Percentiles rank a stretch among this genome's conserved stretches.
These are phyloP conservation scores for Acrocephalus kingi DNA, from an alignment of 2,113 vertebrate species.

Conservation along the genomic window DNA sequence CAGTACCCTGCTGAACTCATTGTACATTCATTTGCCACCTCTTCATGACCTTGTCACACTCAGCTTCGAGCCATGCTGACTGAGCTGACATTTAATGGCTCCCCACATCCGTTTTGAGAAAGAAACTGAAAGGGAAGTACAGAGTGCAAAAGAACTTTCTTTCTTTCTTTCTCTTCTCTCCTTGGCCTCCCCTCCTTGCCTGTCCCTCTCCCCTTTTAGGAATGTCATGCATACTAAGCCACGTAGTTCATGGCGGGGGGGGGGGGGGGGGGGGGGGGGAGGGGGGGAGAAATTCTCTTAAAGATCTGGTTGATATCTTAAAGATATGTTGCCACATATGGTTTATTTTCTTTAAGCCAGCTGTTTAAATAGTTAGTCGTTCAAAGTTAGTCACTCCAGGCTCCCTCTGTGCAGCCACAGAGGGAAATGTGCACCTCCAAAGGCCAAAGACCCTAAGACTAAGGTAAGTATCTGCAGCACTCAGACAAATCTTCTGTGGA, in stretches of 20 bases:
- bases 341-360: not conserved
- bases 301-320: not conserved
- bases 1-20: not conserved
- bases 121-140: not conserved
- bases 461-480: not conserved
- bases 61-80: not conserved
- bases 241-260: not conserved
- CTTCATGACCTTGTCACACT: not conserved
- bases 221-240: not conserved
- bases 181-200: not conserved
- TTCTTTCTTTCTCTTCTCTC: no score
- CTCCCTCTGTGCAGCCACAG: not conserved
- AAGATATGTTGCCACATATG: not conserved
- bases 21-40: not conserved
- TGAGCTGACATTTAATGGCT: not conserved
- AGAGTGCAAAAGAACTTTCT: not conserved
- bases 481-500: not conserved
- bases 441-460: not conserved
- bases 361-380: not conserved
- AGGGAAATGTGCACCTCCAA: not conserved
- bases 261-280: no score
- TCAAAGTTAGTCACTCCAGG: not conserved
- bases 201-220: not conserved
- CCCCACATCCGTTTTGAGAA: not conserved
- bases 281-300: not conserved